A percentile compares a stretch with the other conserved stretches of the same genome.
phyloP scores from a whole-genome alignment of 2,113 vertebrate genomes.

The Numenius arquata region DNA sequence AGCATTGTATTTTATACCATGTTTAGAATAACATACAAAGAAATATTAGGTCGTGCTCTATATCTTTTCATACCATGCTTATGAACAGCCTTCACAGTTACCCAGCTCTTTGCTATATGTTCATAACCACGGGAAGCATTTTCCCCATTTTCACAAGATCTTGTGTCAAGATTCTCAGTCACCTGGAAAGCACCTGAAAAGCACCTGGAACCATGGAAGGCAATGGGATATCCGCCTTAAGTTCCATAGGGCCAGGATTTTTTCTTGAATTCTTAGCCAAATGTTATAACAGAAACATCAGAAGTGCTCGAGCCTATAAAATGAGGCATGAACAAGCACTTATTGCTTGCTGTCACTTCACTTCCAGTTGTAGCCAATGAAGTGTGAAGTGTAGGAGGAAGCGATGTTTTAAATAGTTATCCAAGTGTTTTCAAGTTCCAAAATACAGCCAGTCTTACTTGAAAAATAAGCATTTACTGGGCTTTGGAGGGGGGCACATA shows the following conservation, averaged over 20 bases:
- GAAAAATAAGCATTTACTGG: background rate
- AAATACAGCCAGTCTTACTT: background rate
- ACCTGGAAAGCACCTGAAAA: background rate
- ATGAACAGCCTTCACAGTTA: background rate
- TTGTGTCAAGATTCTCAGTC: background rate
- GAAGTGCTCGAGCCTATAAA: background rate
- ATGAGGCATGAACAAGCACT: background rate
- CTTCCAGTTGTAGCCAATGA: background rate
- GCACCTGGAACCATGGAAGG: background rate
- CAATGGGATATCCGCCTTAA: background rate
- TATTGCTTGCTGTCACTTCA: background rate
- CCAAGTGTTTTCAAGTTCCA: background rate
- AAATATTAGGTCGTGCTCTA: background rate
- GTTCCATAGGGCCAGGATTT: background rate
- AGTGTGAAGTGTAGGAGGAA: background rate
- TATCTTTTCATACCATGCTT: background rate
- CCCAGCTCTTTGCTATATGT: background rate
- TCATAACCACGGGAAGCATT: background rate
- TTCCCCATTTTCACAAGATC: background rate
- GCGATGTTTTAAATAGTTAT: background rate
- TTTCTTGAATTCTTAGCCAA: background rate
- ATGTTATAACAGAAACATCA: background rate
- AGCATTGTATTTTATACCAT: background rate
- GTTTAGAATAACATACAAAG: background rate
- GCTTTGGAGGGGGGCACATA: background rate